A percentile compares a stretch with the other conserved stretches of the same genome.
phyloP scores from a whole-genome alignment of 1,140 invertebrate species.

The Aphaenogaster ashmeadi region DNA sequence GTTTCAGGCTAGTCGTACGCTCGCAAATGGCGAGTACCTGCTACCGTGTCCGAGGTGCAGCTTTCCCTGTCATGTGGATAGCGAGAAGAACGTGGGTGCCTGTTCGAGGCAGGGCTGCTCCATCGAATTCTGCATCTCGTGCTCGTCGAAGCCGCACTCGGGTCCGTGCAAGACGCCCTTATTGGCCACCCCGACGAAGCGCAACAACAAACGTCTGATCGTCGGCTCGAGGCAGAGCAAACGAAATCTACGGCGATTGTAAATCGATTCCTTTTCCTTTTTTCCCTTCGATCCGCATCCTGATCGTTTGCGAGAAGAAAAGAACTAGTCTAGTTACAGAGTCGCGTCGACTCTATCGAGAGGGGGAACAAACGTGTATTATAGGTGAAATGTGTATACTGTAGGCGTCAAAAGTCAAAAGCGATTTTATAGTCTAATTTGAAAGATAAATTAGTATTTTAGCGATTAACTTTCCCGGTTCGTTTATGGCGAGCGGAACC shows the following conservation, averaged over 20 bases:
- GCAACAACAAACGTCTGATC: conserved; percentile 79
- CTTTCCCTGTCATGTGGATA: conserved; percentile 83
- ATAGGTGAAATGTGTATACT: not conserved
- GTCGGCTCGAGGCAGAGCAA: conserved; percentile 85
- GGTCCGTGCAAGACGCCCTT: conserved; percentile 84
- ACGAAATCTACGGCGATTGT: conserved; percentile 82
- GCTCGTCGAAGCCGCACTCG: conserved; percentile 82
- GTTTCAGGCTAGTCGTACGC: conserved; percentile 83
- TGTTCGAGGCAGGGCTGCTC: conserved; percentile 83
- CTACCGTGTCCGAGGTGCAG: conserved; percentile 84
- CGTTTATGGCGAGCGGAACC: not conserved
- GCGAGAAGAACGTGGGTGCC: conserved; percentile 81
- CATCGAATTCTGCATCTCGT: conserved; percentile 84
- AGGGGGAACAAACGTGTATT: conserved; percentile 1
- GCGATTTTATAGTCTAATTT: not conserved
- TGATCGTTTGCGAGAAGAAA: not conserved
- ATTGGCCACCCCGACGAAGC: conserved; percentile 85
- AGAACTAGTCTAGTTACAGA: conserved; percentile 47
- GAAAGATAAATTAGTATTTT: conserved; percentile 29
- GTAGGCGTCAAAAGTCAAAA: conserved; percentile 26
- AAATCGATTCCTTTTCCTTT: conserved; percentile 1
- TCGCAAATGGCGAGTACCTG: conserved; percentile 82
- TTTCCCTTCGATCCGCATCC: not conserved
- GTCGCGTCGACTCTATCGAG: not conserved
- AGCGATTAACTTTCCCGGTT: not conserved